phyloP scores from a whole-genome alignment of 2,888 invertebrate species.

The Frankliniella intonsa region DNA sequence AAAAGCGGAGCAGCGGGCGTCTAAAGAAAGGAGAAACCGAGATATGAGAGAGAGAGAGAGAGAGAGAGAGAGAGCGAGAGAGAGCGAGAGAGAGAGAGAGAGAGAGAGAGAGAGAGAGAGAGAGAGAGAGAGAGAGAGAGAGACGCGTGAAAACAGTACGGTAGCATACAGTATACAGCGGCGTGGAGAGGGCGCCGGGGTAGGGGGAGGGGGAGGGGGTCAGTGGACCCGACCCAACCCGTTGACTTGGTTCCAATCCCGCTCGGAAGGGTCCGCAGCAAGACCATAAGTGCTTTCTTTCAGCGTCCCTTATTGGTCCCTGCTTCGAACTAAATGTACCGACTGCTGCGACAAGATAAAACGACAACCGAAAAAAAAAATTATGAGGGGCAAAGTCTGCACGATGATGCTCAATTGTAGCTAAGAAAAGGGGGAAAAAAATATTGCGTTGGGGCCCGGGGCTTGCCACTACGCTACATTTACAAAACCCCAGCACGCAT shows the following conservation, averaged over 20 bases:
- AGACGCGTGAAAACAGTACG: background rate
- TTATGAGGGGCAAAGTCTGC: too few relatives aligned
- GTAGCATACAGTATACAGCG: background rate
- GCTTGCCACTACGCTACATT: too few relatives aligned
- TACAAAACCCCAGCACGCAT: too few relatives aligned
- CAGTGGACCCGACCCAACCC: background rate
- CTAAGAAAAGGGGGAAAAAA: too few relatives aligned
- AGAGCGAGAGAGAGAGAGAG: background rate
- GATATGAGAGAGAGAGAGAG: background rate
- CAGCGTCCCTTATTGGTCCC: too few relatives aligned
- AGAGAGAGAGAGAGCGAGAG: background rate
- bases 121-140: background rate
- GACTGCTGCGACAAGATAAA: too few relatives aligned
- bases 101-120: background rate
- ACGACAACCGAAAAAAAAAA: too few relatives aligned
- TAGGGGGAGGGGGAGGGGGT: background rate
- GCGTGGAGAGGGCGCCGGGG: background rate
- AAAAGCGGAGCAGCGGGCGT: background rate
- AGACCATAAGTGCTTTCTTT: too few relatives aligned
- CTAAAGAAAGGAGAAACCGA: background rate
- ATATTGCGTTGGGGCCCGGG: too few relatives aligned
- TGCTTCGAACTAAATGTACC: too few relatives aligned
- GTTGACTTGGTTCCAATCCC: conserved; percentile 28
- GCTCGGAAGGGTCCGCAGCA: conserved; percentile 19
- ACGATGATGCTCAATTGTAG: too few relatives aligned